Evolutionary conservation across 1,140 invertebrate genomes (phyloP).

Genomic region (Bombus superbus): DNA sequence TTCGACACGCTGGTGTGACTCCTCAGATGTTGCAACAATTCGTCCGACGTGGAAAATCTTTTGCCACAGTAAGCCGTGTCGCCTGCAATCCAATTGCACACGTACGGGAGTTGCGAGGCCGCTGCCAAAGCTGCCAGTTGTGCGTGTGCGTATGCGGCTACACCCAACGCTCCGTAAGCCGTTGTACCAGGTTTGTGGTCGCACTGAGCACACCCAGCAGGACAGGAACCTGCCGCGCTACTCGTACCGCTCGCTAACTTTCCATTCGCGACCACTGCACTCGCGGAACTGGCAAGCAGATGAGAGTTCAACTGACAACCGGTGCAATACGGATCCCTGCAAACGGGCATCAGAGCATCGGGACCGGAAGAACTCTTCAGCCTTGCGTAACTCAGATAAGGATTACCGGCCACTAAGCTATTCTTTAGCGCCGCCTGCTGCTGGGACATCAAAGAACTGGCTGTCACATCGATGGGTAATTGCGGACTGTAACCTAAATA

Average conservation of each 20-base stretch:
- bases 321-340: constrained; percentile 95
- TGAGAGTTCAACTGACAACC: constrained; percentile 94
- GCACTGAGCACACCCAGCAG: constrained; percentile 94
- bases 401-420: constrained; percentile 84
- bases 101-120: constrained; percentile 89
- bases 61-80: constrained; percentile 96
- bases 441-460: constrained; percentile 87
- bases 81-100: constrained; percentile 96
- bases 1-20: constrained; percentile 88
- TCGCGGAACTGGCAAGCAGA: constrained; percentile 82
- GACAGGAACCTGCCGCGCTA: constrained; percentile 86
- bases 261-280: constrained; percentile 85
- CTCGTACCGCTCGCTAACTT: constrained; percentile 52
- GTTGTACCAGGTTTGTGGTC: constrained; percentile 87
- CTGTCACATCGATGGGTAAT: constrained; percentile 88
- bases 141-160: constrained; percentile 88
- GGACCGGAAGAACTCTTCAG: constrained; percentile 85
- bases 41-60: constrained; percentile 93
- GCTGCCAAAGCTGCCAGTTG: constrained; percentile 89
- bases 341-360: constrained; percentile 87
- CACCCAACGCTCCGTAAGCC: constrained; percentile 75
- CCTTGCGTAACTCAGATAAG: constrained; percentile 88
- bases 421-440: constrained; percentile 88
- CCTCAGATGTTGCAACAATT: constrained; percentile 93
- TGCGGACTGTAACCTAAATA: constrained; percentile 83